Conservation (phyloP, 2,113 vertebrate species). For the Merops nubicus region DNA sequence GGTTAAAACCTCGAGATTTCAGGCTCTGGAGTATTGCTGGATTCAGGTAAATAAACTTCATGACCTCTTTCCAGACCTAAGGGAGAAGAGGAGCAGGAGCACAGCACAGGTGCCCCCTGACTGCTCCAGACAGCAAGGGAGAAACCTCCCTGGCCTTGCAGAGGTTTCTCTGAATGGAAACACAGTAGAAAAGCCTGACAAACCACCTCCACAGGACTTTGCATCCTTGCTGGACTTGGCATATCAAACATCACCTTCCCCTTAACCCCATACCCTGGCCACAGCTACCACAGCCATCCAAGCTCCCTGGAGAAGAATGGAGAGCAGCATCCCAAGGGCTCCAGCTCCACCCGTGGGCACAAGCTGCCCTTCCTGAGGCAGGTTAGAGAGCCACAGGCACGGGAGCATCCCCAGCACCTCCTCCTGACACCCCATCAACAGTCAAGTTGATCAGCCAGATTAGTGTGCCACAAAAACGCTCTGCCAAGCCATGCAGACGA, state of each 20-base stretch:
- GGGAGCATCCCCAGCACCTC: neutral
- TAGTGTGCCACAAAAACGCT: neutral
- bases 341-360: neutral
- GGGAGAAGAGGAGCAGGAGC: neutral
- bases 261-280: accelerated
- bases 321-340: neutral
- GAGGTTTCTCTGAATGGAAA: neutral
- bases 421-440: neutral
- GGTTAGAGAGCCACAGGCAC: neutral
- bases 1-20: neutral
- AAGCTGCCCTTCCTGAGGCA: neutral
- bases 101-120: neutral
- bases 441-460: neutral
- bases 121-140: neutral
- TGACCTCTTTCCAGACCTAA: neutral
- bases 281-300: neutral
- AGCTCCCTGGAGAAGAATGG: neutral
- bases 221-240: neutral
- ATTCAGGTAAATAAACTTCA: neutral
- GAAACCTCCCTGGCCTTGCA: neutral
- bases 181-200: neutral
- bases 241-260: neutral
- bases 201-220: neutral
- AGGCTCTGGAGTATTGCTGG: neutral
- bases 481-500: neutral